These are phyloP conservation scores for honey bee (Apis mellifera) DNA, from an alignment of 1,140 invertebrate genomes.

Conservation along the genomic window DNA sequence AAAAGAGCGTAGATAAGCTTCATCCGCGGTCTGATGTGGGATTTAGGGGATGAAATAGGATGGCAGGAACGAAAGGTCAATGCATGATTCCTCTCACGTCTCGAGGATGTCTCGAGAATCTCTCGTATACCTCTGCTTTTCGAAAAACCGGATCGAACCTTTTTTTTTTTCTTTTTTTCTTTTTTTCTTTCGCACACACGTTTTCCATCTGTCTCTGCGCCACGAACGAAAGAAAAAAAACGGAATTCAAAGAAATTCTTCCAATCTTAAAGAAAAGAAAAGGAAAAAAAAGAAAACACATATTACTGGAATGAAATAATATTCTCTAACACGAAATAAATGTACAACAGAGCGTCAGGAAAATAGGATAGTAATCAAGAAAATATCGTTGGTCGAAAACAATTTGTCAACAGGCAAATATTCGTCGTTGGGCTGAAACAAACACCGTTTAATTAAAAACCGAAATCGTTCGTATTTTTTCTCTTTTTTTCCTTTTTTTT, in stretches of 20 bases:
- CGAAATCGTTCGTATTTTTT: not conserved
- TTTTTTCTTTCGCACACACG: too few relatives aligned
- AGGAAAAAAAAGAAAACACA: too few relatives aligned
- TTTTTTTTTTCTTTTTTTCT: not conserved
- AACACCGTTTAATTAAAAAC: not conserved
- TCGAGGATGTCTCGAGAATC: not conserved
- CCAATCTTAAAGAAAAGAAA: too few relatives aligned
- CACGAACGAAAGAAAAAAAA: too few relatives aligned
- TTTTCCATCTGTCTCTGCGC: too few relatives aligned
- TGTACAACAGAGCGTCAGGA: too few relatives aligned
- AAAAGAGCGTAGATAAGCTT: slow-evolving; percentile 35
- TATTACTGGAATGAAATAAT: too few relatives aligned
- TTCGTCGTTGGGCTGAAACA: not conserved
- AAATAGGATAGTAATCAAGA: not conserved
- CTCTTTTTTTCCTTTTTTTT: too few relatives aligned
- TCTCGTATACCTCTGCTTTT: too few relatives aligned
- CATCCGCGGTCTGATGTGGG: slow-evolving; percentile 11
- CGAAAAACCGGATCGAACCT: not conserved
- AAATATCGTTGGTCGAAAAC: not conserved
- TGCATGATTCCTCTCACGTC: slow-evolving; percentile 15
- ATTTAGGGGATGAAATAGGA: slow-evolving; percentile 37
- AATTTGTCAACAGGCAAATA: not conserved
- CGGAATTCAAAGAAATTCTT: too few relatives aligned
- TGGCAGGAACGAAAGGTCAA: slow-evolving; percentile 27
- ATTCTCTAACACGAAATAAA: too few relatives aligned